A percentile compares a stretch with the other conserved stretches of the same genome.
phyloP scores from a whole-genome alignment of 2,113 vertebrate genomes.

The Tragelaphus imberbis region DNA sequence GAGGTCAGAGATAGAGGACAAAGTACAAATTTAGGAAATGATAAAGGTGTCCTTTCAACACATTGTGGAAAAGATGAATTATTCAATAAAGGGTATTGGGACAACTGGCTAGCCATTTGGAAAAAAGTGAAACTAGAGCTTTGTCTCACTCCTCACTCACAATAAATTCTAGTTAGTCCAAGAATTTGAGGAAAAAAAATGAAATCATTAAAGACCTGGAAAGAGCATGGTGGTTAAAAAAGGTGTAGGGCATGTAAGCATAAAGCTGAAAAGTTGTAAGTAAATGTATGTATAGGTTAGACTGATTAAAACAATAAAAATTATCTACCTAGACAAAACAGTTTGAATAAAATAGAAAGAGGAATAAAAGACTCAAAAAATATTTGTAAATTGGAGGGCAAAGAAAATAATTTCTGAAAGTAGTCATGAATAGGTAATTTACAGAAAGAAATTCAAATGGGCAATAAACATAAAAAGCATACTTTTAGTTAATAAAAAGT shows the following conservation, averaged over 20 bases:
- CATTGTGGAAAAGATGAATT: conserved; percentile 54
- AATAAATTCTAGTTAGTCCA: conserved; percentile 54
- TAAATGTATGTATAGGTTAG: background rate
- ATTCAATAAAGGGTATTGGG: conserved; percentile 51
- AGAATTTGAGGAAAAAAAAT: conserved; percentile 51
- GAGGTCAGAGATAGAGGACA: conserved; percentile 5
- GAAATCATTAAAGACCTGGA: conserved; percentile 10
- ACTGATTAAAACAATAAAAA: background rate
- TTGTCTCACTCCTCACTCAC: conserved; percentile 28
- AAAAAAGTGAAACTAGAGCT: conserved; percentile 21
- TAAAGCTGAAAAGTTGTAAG: background rate
- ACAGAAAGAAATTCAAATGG: background rate
- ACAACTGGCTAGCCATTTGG: conserved; percentile 57
- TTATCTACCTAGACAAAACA: background rate
- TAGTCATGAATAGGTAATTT: background rate
- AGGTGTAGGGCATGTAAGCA: background rate
- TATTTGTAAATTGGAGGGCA: background rate
- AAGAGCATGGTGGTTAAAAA: background rate
- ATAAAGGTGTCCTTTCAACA: conserved; percentile 54
- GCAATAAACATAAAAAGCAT: background rate
- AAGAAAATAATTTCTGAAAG: background rate
- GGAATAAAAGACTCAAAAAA: background rate
- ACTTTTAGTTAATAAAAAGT: background rate
- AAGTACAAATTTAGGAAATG: conserved; percentile 18
- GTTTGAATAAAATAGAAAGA: background rate